phyloP scores from a whole-genome alignment of 2,797 vertebrate species.

The Chaetodon trifasciatus region DNA sequence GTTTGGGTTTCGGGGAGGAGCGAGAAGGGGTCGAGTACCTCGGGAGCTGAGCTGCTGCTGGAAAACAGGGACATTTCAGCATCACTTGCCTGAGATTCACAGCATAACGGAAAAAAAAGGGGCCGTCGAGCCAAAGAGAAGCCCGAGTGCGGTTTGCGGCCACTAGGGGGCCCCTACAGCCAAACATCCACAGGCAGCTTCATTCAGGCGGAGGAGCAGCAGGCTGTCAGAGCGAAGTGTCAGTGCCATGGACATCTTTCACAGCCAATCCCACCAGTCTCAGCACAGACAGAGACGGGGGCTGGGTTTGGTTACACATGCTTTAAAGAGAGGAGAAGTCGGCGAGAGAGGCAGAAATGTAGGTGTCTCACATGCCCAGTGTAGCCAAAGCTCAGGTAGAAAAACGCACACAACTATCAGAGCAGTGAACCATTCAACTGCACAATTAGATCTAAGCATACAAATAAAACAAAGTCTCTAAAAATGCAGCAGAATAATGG shows the following conservation, averaged over 20 bases:
- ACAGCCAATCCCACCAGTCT: constrained; percentile 30
- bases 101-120: constrained; percentile 22
- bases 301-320: constrained; percentile 60
- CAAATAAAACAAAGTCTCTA: not conserved
- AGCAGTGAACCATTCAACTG: not conserved
- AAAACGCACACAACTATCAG: not conserved
- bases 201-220: constrained; percentile 33
- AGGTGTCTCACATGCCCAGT: constrained; percentile 49
- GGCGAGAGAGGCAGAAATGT: constrained; percentile 35
- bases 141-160: constrained; percentile 44
- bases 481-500: not conserved
- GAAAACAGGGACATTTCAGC: constrained; percentile 87
- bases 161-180: constrained; percentile 74
- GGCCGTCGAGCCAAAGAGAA: constrained; percentile 22
- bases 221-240: constrained; percentile 32
- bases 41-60: constrained; percentile 74
- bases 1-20: constrained; percentile 98
- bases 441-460: not conserved
- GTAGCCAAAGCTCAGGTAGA: constrained; percentile 51
- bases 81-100: constrained; percentile 44
- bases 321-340: constrained; percentile 48
- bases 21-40: constrained; percentile 93
- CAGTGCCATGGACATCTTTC: not conserved
- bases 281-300: constrained; percentile 41
- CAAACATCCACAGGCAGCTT: constrained; percentile 43